phyloP scores from a whole-genome alignment of 2,888 invertebrate species.

The Nymphalis c-album region DNA sequence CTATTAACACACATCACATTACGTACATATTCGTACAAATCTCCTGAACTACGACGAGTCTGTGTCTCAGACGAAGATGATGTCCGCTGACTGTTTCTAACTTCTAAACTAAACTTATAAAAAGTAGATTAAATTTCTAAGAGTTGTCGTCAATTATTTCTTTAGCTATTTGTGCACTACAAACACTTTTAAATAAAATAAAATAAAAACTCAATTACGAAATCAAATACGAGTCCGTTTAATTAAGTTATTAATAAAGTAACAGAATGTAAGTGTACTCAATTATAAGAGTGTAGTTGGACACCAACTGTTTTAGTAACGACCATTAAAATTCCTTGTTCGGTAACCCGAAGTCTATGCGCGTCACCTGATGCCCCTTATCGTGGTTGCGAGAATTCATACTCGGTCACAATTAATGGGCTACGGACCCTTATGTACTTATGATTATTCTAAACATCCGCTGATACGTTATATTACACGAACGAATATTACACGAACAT shows the following conservation, averaged over 20 bases:
- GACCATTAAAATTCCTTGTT: constrained; percentile 56
- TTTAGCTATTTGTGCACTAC: too few relatives aligned
- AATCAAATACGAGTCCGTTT: neutral
- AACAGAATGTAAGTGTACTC: neutral
- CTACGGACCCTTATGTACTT: neutral
- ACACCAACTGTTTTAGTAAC: constrained; percentile 19
- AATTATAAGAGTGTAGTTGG: constrained; percentile 12
- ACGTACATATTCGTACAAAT: too few relatives aligned
- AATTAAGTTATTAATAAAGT: constrained; percentile 1
- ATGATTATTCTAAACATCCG: constrained; percentile 7
- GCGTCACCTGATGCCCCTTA: constrained; percentile 44
- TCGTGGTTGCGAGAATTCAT: constrained; percentile 38
- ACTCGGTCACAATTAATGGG: constrained; percentile 27
- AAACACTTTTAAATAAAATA: too few relatives aligned
- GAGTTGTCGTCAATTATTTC: too few relatives aligned
- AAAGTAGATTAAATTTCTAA: too few relatives aligned
- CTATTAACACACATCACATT: too few relatives aligned
- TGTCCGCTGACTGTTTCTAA: too few relatives aligned
- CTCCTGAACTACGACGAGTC: too few relatives aligned
- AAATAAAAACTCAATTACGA: neutral
- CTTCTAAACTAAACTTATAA: too few relatives aligned
- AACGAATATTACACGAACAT: neutral
- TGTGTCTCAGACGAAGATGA: too few relatives aligned
- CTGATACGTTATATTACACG: neutral
- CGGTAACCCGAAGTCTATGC: constrained; percentile 47